Evolutionary conservation across 1,140 invertebrate species (phyloP).

Genomic region (Euglossa dilemma): DNA sequence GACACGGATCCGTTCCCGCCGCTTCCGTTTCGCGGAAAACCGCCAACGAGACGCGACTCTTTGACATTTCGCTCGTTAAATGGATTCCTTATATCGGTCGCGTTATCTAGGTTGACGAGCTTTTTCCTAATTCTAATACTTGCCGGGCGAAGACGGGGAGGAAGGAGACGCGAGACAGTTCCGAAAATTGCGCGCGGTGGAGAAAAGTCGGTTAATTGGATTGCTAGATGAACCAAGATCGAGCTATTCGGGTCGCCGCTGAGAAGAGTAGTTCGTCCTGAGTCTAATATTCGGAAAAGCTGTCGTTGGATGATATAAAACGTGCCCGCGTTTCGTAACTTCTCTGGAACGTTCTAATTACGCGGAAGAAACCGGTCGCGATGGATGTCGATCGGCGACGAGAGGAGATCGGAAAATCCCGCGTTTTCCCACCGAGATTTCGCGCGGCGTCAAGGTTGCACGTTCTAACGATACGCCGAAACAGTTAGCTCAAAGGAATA

Average conservation of each 20-base stretch:
- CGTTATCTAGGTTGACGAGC: not conserved
- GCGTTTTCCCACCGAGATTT: constrained; percentile 9
- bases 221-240: constrained; percentile 25
- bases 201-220: constrained; percentile 31
- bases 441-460: not conserved
- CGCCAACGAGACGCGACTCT: not conserved
- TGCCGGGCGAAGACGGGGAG: not conserved
- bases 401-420: constrained; percentile 1
- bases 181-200: not conserved
- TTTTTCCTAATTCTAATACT: not conserved
- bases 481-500: not conserved
- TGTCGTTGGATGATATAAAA: not conserved
- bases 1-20: not conserved
- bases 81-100: not conserved
- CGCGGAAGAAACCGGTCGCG: not conserved
- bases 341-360: not conserved
- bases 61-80: not conserved
- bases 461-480: not conserved
- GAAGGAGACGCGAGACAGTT: not conserved
- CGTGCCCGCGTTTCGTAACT: not conserved
- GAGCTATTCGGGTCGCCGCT: not conserved
- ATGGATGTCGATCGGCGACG: not conserved
- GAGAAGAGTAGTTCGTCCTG: not conserved
- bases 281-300: constrained; percentile 1
- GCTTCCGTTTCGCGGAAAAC: not conserved